phyloP scores from a whole-genome alignment of 2,113 vertebrate genomes.

The Manacus vitellinus region DNA sequence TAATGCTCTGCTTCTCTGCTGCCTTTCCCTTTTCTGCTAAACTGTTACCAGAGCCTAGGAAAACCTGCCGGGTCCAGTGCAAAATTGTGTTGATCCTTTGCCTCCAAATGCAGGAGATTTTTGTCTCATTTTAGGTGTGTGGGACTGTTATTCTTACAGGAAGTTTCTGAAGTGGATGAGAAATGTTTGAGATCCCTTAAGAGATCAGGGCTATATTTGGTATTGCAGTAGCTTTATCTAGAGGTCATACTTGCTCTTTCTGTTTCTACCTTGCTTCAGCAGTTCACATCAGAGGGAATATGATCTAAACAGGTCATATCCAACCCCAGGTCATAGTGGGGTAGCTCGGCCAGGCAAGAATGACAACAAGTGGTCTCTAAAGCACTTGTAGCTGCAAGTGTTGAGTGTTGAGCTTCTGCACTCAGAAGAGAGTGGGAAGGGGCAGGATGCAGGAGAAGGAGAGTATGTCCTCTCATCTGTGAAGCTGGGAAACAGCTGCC shows the following conservation, averaged over 20 bases:
- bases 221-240: neutral
- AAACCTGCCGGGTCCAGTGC: neutral
- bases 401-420: neutral
- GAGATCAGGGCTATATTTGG: neutral
- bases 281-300: neutral
- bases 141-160: neutral
- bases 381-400: neutral
- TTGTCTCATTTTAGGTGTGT: neutral
- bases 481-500: neutral
- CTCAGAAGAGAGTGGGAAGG: neutral
- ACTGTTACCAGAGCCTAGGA: neutral
- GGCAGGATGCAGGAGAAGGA: neutral
- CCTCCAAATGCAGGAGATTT: neutral
- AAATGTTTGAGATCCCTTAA: neutral
- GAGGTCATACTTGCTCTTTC: neutral
- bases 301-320: neutral
- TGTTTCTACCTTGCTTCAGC: neutral
- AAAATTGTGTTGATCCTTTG: neutral
- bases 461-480: neutral
- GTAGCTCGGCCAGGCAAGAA: neutral
- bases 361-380: neutral
- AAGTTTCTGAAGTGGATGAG: neutral
- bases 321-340: neutral
- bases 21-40: neutral
- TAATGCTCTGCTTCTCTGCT: constrained; percentile 15